Base-by-base conservation (phyloP, 2,888 invertebrate species). In the Oligia latruncula region DNA sequence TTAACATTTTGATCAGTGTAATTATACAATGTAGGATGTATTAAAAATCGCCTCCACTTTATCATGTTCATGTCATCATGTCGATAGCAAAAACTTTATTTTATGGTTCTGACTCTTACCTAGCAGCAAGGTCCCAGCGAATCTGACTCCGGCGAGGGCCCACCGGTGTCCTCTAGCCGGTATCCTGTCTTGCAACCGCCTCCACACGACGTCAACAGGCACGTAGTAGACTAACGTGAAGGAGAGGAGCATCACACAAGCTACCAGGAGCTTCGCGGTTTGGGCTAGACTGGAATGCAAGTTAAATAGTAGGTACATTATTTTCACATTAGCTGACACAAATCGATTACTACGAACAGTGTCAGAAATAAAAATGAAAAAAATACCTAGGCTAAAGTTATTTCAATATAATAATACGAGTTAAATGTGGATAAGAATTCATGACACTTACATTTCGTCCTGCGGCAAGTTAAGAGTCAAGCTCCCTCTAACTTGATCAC, bases 221-320 rank as follows among this genome's bases (percentile, higher is more conserved):
- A 99, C 99, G 95, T 98, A 99, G 94, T 98, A 98, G 93, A 99
- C 99, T 23, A 99, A 97, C 8, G 99, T 98, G 92, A 99, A 99
- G 0, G 99, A 98, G 85, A 99, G 98, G 86, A 99, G 98, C 91
- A 99, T 98, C 4, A 99, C 98, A 13, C 98, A 92, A 0, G 99
- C 98, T 92, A 99, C 99, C 85, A 99, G 96, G 6, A 98, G 92
- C 95, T 99, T 98, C 0, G 99, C 99, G 0, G 97, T 94, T 94
- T 99, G 98, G 0, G 98, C 99, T 64, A 97, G 92, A 74, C 98
- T 98, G 92, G 0, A 89, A 88, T 77, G 72, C 68, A 58, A 74
- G 13, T 67, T 29, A 40, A 67, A 46, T 46, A 17, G 17, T 4
- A 43, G n/a, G 17, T 4, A 46, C 17, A 43, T 46, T 46, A 67